A percentile compares a stretch with the other conserved stretches of the same genome.
phyloP scores from a whole-genome alignment of 2,113 vertebrate species.

The Oenanthe melanoleuca region DNA sequence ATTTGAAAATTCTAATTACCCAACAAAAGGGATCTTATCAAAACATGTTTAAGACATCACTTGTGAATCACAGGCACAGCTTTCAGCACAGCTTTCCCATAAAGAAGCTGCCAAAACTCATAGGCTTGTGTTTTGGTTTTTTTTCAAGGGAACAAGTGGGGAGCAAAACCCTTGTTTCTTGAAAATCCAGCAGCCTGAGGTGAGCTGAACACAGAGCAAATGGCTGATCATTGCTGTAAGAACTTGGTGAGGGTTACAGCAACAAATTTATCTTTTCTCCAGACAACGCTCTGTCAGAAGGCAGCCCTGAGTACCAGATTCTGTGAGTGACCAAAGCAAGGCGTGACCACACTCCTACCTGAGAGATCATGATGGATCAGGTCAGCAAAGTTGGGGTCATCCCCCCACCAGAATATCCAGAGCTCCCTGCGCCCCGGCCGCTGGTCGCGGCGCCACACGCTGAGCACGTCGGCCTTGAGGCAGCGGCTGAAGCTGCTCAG shows the following conservation, averaged over 20 bases:
- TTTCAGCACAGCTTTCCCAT: conserved; percentile 6
- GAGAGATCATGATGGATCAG: conserved; percentile 94
- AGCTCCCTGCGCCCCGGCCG: conserved; percentile 91
- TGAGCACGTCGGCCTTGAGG: conserved; percentile 93
- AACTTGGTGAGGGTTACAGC: neutral
- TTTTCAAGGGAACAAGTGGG: neutral
- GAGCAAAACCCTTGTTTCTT: neutral
- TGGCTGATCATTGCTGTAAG: neutral
- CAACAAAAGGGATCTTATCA: conserved; percentile 28
- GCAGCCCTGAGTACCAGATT: neutral
- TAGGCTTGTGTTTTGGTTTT: neutral
- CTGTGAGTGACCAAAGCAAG: neutral
- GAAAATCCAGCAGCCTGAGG: neutral
- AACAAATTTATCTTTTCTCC: neutral
- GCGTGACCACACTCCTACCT: conserved; percentile 74
- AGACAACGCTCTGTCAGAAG: neutral
- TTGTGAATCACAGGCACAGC: conserved; percentile 24
- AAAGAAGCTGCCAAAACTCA: conserved; percentile 21
- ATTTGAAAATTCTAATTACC: neutral
- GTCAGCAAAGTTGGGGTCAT: conserved; percentile 93
- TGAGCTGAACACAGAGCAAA: neutral
- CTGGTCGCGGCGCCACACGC: conserved; percentile 94
- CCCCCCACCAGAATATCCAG: conserved; percentile 99
- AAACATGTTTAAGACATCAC: conserved; percentile 26
- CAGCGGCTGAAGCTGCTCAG: conserved; percentile 98